Evolutionary conservation across 1,140 invertebrate genomes (phyloP).

Genomic region (Drosophila elegans): DNA sequence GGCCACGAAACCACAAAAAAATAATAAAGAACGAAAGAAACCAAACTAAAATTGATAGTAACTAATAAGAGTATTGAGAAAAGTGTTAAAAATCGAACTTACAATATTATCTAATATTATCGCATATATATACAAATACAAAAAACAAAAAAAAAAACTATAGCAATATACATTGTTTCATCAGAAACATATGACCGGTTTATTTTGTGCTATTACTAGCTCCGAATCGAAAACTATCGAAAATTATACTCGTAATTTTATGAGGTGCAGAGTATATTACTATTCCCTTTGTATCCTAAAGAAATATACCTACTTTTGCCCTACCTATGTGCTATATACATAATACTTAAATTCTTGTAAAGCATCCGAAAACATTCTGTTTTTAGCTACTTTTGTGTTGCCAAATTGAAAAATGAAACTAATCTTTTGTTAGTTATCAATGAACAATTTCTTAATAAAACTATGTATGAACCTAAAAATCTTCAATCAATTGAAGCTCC

Average conservation of each 20-base stretch:
- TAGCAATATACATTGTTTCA: constrained; percentile 51
- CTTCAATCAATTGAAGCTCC: constrained; percentile 25
- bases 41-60: constrained; percentile 36
- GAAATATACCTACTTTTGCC: constrained; percentile 4
- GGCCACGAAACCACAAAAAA: constrained; percentile 14
- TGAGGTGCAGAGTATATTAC: constrained; percentile 25
- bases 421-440: constrained; percentile 22
- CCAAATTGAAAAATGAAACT: constrained; percentile 18
- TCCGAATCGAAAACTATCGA: constrained; percentile 9
- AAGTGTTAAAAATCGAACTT: constrained; percentile 47
- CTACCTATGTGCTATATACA: constrained; percentile 30
- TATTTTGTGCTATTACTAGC: constrained; percentile 26
- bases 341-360: constrained; percentile 16
- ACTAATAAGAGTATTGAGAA: constrained; percentile 46
- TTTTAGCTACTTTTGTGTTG: constrained; percentile 24
- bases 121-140: constrained; percentile 42
- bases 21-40: constrained; percentile 10
- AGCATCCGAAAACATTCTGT: constrained; percentile 3
- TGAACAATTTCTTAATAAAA: constrained; percentile 27
- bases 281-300: constrained; percentile 8
- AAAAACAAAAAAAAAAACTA: constrained; percentile 27
- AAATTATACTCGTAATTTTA: constrained; percentile 1
- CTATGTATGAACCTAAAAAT: constrained; percentile 10
- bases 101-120: constrained; percentile 43
- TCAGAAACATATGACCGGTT: constrained; percentile 20